Evolutionary conservation across 2,888 invertebrate species (phyloP).

Genomic region (Quadroppia sp.): DNA sequence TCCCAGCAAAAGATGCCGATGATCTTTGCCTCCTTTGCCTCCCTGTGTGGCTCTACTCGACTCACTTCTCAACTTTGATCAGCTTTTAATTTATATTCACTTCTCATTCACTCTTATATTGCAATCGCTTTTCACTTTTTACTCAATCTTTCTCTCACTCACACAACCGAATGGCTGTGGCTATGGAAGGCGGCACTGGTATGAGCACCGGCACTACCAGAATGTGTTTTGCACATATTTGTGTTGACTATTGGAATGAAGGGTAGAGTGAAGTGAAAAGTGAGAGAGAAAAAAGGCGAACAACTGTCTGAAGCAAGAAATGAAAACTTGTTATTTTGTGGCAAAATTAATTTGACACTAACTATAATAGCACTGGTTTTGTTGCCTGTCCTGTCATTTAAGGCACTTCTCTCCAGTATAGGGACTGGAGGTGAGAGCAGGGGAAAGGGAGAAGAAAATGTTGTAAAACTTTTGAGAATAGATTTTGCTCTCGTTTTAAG

Average conservation of each 20-base stretch:
- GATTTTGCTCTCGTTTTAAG: no score
- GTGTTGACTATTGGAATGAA: slow-evolving; percentile 14
- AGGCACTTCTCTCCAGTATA: background rate
- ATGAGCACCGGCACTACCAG: background rate
- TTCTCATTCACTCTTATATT: slow-evolving; percentile 8
- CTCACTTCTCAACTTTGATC: slow-evolving; percentile 17
- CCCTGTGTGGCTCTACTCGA: slow-evolving; percentile 27
- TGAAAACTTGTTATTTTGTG: slow-evolving; percentile 32
- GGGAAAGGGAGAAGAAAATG: no score
- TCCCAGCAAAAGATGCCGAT: slow-evolving; percentile 27
- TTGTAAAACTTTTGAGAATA: no score
- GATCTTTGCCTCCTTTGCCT: slow-evolving; percentile 25
- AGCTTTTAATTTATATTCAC: slow-evolving; percentile 24
- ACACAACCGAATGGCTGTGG: background rate
- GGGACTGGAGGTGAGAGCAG: no score
- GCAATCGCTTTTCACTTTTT: no score
- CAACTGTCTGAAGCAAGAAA: slow-evolving; percentile 7
- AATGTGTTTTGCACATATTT: slow-evolving; percentile 20
- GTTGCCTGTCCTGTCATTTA: slow-evolving; percentile 18
- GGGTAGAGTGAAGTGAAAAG: background rate
- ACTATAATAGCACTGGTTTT: background rate
- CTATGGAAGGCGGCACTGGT: background rate
- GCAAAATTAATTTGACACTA: slow-evolving; percentile 28
- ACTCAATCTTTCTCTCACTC: background rate
- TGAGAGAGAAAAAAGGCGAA: background rate